Percentiles rank a stretch among this genome's conserved stretches.
These are phyloP conservation scores for Heliconius himera DNA, from an alignment of 1,140 invertebrate species.

Conservation along the genomic window DNA sequence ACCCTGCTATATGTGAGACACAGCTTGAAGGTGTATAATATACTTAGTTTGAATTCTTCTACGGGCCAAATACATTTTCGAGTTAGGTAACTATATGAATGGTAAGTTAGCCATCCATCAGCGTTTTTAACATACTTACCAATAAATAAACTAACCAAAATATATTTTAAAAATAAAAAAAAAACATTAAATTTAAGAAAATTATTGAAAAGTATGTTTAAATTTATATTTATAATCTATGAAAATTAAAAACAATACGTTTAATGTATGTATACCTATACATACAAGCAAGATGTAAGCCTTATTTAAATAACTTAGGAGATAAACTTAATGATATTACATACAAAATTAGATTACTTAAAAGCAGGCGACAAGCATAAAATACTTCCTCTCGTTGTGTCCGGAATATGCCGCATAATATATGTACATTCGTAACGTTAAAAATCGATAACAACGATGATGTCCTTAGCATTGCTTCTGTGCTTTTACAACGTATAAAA, in stretches of 20 bases:
- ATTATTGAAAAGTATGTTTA: too few species aligned
- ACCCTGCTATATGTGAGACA: too few species aligned
- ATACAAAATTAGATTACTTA: neutral
- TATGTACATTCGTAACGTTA: slow-evolving; percentile 16
- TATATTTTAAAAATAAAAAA: too few species aligned
- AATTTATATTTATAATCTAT: too few species aligned
- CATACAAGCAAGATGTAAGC: neutral
- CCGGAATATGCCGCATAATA: slow-evolving; percentile 9
- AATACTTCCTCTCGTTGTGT: neutral
- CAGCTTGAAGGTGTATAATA: too few species aligned
- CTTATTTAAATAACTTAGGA: neutral
- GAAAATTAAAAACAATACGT: neutral
- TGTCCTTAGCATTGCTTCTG: slow-evolving; percentile 11
- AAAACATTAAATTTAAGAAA: too few species aligned
- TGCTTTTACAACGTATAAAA: slow-evolving; percentile 44
- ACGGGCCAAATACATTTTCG: too few species aligned
- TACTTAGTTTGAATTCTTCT: neutral
- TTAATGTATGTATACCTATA: too few species aligned
- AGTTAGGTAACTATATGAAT: too few species aligned
- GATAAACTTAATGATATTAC: neutral
- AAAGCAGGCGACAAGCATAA: neutral
- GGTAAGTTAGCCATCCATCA: neutral
- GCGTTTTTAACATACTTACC: too few species aligned
- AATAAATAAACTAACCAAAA: too few species aligned
- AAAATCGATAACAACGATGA: slow-evolving; percentile 17